Base-by-base conservation (phyloP, 1,140 invertebrate species). In the Globodera rostochiensis region DNA sequence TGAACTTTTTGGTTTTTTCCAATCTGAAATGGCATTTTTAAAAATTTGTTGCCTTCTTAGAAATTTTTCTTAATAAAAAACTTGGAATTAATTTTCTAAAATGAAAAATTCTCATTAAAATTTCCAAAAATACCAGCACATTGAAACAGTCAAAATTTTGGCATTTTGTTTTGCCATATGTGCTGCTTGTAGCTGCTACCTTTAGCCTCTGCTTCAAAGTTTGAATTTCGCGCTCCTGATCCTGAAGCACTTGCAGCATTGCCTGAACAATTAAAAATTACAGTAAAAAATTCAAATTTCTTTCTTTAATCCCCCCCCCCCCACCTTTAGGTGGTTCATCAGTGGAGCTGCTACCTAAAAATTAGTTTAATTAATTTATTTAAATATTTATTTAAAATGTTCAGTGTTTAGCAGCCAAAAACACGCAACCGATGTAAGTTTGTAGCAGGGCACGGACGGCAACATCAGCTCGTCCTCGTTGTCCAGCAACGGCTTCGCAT, bases 271-370 rank as follows among this genome's bases (percentile, higher is more conserved):
- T 71, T 71, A 53, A 53, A 50, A 53, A 53, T 53, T 53, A 53
- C 1, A 9, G 50, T 53, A 69, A 69, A 4, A 25, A 69, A 21
- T 69, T 69, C 36, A 21, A 69, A 66, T 66, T 36, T 36, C 36
- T 74, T 46, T 8, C 13, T 69, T n/a, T 49, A 47, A 76, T n/a
- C 21, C 6, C 19, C 19, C 11, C 46, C 46, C 7, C 13, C 25
- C 25, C n/a, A 78, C 76, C 71, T 84, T 87, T 47, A 86, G 49
- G 75, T 86, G 85, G 74, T 86, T 86, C 81, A 86, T 84, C 7
- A 86, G 79, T n/a, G 86, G 85, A 2, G 84, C 84, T 25, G 84
- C 86, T 15, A 87, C 80, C 21, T 69, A 21, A 79, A 79, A 79
- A 13, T 45, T 73, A 15, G n/a, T n/a, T n/a, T n/a, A n/a, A n/a